Evolutionary conservation across 2,797 vertebrate species (phyloP), one percentile per base, ranked within the genome.

Genomic region (Acanthis flammea): DNA sequence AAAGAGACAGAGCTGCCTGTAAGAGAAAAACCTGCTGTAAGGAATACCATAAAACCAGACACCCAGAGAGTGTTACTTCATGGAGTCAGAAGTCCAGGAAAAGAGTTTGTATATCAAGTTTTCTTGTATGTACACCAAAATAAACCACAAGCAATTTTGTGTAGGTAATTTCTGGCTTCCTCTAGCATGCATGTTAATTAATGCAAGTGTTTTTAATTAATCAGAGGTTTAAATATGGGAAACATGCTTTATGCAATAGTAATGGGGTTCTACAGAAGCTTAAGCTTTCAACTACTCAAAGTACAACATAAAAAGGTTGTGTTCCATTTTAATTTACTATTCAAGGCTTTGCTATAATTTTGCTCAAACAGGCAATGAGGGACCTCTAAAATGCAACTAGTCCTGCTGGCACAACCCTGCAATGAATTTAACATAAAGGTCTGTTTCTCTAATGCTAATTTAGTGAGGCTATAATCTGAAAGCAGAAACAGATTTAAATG

Each of bases 371-470:
- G 50, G 94, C 93, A 94, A 91, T 92, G 81, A 93, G 96, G 92
- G 91, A 92, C 91, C 74, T 95, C 87, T 95, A 95, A 96, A 97
- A 94, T 47, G 83, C 86, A 93, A 63, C 86, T 90, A 87, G 90
- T 91, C 71, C 68, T 96, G 75, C 80, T 96, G 82, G 79, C 85
- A 96, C 55, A 96, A 63, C 65, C 73, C 80, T 91, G 87, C 88
- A 88, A 94, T 93, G 90, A 94, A 96, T 96, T 88, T 93, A 95
- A 84, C 85, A 91, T 88, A 94, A 86, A 94, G 88, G 75, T 90
- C 90, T 97, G 74, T 74, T 94, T 82, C 74, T 95, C 87, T 94
- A 94, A 91, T 92, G 92, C 86, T 96, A 96, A 96, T 97, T 96
- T 96, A 94, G 89, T 66, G 41, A 95, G 67, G 94, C 84, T 91